Base-by-base conservation (phyloP, 1,140 invertebrate species). In the Bombus ignitus region DNA sequence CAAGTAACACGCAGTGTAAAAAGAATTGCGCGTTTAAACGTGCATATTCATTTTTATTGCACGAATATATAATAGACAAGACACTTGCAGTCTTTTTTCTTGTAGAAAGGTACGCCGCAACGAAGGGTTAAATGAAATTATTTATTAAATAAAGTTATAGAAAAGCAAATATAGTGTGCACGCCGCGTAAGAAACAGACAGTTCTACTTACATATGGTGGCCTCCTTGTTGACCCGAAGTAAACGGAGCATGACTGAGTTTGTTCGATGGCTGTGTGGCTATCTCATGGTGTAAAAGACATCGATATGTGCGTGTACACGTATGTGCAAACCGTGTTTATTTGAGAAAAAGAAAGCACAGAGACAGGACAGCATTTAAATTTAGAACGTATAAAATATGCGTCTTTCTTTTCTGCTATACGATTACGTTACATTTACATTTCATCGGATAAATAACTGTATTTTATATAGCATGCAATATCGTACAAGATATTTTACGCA, bases 201-300 rank as follows among this genome's bases (percentile, higher is more conserved):
- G 81, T 70, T 87, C 73, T 88, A 91, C 88, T 53, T 53, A 62
- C 28, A 91, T 88, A 90, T 59, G 75, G 62, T 83, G 86, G 74
- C 83, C 85, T 80, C 66, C 68, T 85, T 79, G 70, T 80, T 91
- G 90, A 90, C 89, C 88, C 76, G 81, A 70, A 87, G 75, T 89
- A 93, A 94, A 93, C 92, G 92, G 90, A 94, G 91, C 93, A 90
- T 93, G 88, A 90, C 93, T 91, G 82, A 87, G 85, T 84, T 87
- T 82, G 90, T 90, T 91, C 86, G 89, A 90, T 88, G 75, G 87
- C 73, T 87, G 87, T 87, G 83, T 87, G 89, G 88, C 81, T 78
- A 90, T 91, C 91, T 87, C 87, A 84, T 59, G 83, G 71, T 68
- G 75, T 89, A 82, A 68, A 90, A 85, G 65, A 83, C 77, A 53